Evolutionary conservation across 2,888 invertebrate genomes (phyloP).

Genomic region (Acholoe squamosa): DNA sequence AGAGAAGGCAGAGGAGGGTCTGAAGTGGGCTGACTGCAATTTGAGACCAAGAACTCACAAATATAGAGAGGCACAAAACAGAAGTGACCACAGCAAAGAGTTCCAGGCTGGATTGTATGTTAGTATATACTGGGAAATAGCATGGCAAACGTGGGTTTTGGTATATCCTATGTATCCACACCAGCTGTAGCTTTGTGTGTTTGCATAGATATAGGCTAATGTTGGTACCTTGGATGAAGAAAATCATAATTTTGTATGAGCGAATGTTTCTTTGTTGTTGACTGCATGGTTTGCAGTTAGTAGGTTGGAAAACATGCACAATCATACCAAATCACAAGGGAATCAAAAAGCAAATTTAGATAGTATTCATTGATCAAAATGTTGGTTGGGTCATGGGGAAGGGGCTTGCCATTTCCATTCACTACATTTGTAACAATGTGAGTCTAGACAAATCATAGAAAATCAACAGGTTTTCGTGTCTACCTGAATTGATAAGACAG

Average conservation of each 20-base stretch:
- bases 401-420: no score
- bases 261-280: no score
- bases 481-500: not conserved
- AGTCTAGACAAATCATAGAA: not conserved
- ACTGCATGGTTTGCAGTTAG: no score
- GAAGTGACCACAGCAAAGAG: conserved; percentile 21
- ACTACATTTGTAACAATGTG: not conserved
- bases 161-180: conserved; percentile 5
- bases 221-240: no score
- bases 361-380: no score
- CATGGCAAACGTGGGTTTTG: not conserved
- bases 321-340: no score
- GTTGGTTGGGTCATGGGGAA: no score
- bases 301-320: no score
- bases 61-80: conserved; percentile 23
- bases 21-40: conserved; percentile 70
- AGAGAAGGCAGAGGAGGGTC: conserved; percentile 69
- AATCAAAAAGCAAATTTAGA: no score
- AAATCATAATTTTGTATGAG: no score
- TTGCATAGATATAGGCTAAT: not conserved
- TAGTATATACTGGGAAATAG: not conserved
- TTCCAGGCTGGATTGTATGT: not conserved
- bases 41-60: conserved; percentile 58
- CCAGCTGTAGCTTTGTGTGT: not conserved
- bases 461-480: conserved; percentile 5